Evolutionary conservation across 2,888 invertebrate species (phyloP).

Genomic region (Pardosa pseudoannulata): DNA sequence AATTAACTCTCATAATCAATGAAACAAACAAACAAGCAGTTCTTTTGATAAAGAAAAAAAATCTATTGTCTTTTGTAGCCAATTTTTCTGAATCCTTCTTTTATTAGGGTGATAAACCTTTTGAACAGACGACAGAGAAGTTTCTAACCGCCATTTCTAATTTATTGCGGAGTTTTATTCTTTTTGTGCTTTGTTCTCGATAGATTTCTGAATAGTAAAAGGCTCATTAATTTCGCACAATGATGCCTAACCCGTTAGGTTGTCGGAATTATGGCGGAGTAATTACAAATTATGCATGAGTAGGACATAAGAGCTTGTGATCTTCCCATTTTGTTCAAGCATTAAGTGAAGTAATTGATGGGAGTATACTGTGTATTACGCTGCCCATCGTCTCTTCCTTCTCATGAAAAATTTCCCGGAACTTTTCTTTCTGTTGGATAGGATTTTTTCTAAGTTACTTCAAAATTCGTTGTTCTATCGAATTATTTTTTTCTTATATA

Average conservation of each 20-base stretch:
- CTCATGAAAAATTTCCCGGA: too few relatives aligned
- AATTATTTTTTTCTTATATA: too few relatives aligned
- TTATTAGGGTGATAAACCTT: neutral
- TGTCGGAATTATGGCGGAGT: too few relatives aligned
- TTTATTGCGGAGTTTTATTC: neutral
- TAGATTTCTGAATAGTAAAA: neutral
- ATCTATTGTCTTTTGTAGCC: constrained; percentile 24
- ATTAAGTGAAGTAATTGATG: too few relatives aligned
- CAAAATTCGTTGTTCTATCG: too few relatives aligned
- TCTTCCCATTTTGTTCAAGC: too few relatives aligned
- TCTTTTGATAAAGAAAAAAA: constrained; percentile 25
- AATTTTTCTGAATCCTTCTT: neutral
- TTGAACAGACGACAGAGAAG: neutral
- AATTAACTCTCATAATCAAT: constrained; percentile 4
- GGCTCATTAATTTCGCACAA: constrained; percentile 1
- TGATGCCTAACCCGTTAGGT: neutral
- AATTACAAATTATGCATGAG: neutral
- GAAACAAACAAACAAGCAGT: constrained; percentile 24
- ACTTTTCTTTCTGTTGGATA: too few relatives aligned
- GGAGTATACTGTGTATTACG: too few relatives aligned
- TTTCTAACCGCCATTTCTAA: neutral
- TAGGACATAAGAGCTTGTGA: neutral
- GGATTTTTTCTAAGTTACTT: too few relatives aligned
- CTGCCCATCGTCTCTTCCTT: too few relatives aligned
- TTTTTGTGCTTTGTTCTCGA: neutral